Percentiles rank a stretch among this genome's conserved stretches.
Conservation (phyloP, 1,140 invertebrate genomes). For the Nautilus pompilius region DNA sequence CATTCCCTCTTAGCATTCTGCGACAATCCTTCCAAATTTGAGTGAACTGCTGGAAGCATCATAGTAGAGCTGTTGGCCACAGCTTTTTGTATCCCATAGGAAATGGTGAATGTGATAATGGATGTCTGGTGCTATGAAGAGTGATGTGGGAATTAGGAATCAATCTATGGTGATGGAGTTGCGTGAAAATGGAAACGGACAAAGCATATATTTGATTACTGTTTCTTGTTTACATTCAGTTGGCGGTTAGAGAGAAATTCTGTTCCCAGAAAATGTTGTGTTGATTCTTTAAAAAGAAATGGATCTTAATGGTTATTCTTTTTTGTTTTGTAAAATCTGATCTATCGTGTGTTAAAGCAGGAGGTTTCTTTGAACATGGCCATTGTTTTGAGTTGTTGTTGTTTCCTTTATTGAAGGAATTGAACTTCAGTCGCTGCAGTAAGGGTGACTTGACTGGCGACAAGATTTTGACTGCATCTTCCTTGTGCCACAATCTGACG, state of each 20-base stretch:
- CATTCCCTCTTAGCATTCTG: too few relatives aligned
- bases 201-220: not conserved
- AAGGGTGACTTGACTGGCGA: constrained; percentile 46
- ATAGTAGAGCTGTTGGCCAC: too few relatives aligned
- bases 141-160: too few relatives aligned
- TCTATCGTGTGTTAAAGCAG: not conserved
- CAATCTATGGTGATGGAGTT: too few relatives aligned
- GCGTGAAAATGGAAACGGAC: too few relatives aligned
- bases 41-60: too few relatives aligned
- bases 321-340: not conserved
- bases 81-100: too few relatives aligned
- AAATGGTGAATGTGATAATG: too few relatives aligned
- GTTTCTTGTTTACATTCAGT: not conserved
- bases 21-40: too few relatives aligned
- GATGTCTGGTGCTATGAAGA: too few relatives aligned
- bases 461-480: constrained; percentile 42
- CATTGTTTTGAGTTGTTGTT: constrained; percentile 2
- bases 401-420: constrained; percentile 30
- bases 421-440: constrained; percentile 47
- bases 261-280: not conserved
- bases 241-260: not conserved
- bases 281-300: not conserved
- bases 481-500: constrained; percentile 42
- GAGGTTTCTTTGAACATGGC: not conserved
- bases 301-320: not conserved